Percentiles rank a stretch among this genome's conserved stretches.
phyloP scores from a whole-genome alignment of 2,113 vertebrate species.

The Ictidomys tridecemlineatus region DNA sequence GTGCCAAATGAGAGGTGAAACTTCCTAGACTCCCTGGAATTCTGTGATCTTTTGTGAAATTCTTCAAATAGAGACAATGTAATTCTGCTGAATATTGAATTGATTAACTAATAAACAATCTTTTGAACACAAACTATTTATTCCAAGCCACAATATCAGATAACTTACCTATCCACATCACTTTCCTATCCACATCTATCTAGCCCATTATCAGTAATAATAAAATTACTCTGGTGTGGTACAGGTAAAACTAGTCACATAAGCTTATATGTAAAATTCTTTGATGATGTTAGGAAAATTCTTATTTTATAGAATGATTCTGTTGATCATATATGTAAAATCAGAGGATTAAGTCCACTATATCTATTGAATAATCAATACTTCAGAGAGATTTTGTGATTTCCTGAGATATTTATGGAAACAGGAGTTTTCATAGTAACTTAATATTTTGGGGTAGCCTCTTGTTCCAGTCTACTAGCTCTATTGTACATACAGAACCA shows the following conservation, averaged over 20 bases:
- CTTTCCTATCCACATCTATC: neutral
- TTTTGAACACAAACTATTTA: neutral
- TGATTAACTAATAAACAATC: neutral
- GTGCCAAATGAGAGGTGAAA: neutral
- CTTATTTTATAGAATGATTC: too few species aligned
- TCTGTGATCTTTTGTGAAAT: neutral
- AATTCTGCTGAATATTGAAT: neutral
- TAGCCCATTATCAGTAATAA: neutral
- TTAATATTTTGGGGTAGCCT: neutral
- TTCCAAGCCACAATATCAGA: neutral
- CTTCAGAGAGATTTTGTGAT: neutral
- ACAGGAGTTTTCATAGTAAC: neutral
- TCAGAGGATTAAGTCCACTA: neutral
- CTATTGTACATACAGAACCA: neutral
- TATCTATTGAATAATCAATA: neutral
- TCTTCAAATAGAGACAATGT: neutral
- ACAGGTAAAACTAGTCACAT: neutral
- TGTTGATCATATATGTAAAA: neutral
- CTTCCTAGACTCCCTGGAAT: neutral
- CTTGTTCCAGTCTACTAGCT: neutral
- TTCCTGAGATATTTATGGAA: conserved; percentile 14
- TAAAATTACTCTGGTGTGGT: neutral
- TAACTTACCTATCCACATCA: neutral
- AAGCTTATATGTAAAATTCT: too few species aligned
- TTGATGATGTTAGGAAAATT: neutral